Evolutionary conservation across 1,140 invertebrate species (phyloP).

Genomic region (Holcopasites calliopsidis): DNA sequence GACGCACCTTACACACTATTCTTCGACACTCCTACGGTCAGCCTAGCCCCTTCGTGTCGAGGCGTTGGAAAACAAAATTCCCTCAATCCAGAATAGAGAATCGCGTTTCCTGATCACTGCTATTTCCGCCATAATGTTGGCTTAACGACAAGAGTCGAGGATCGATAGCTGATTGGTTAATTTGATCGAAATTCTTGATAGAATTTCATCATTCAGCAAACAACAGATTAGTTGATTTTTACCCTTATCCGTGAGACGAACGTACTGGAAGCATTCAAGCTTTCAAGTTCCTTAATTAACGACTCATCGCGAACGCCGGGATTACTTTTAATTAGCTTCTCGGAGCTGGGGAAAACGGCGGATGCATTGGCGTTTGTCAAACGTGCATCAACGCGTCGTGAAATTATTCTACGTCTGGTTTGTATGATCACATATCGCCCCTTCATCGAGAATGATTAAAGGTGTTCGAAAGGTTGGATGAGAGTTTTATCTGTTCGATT

Average conservation of each 20-base stretch:
- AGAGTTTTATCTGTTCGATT: too few relatives aligned
- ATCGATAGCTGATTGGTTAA: too few relatives aligned
- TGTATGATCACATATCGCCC: background rate
- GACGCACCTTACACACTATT: slow-evolving; percentile 24
- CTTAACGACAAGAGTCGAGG: too few relatives aligned
- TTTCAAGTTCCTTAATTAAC: slow-evolving; percentile 37
- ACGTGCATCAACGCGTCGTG: background rate
- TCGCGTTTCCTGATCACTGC: background rate
- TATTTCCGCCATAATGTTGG: background rate
- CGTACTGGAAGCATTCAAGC: background rate
- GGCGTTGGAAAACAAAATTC: background rate
- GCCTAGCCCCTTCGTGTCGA: background rate
- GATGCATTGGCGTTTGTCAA: background rate
- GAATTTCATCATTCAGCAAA: too few relatives aligned
- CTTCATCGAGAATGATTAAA: background rate
- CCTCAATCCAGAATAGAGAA: background rate
- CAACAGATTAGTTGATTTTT: slow-evolving; percentile 23
- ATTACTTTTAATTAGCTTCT: slow-evolving; percentile 48
- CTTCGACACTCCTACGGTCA: background rate
- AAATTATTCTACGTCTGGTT: background rate
- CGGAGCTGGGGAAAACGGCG: background rate
- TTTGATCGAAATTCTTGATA: too few relatives aligned
- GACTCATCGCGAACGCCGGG: slow-evolving; percentile 29
- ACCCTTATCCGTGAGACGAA: background rate
- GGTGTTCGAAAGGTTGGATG: too few relatives aligned